Base-by-base conservation (phyloP, 2,113 vertebrate genomes). In the Equus przewalskii region DNA sequence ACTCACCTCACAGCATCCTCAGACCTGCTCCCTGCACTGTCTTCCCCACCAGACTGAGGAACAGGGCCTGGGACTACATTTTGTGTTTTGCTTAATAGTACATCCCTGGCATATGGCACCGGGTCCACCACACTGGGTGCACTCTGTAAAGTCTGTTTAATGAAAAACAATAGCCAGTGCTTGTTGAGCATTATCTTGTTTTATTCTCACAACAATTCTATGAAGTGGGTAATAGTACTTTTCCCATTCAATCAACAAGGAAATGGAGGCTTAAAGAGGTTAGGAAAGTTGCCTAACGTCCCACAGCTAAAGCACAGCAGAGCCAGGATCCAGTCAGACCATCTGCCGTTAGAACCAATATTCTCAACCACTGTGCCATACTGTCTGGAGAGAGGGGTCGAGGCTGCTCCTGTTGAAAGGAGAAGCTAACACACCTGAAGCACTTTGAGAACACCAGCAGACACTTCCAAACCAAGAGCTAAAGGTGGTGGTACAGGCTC, bases 321-420 rank as follows among this genome's bases (percentile, higher is more conserved):
- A 49, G 69, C 51, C 41, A 51, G 64, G 60, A 78, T 36, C 36
- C 6, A 13, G 60, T 12, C 28, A 3, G n/a, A 72, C 22, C 46
- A 18, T 18, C 51, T 16, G 44, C 36, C 28, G 0, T 44, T 30
- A 33, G 26, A 60, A 58, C 33, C 9, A 0, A 4, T 36, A 14
- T 75, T 58, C 79, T 73, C 30, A 8, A 3, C 30, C 44, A 33
- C 51, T 56, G 28, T 5, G 19, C 60, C 7, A 6, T 6, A 18
- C 14, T 46, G 5, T 36, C 70, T 36, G 10, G 54, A 46, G 65
- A 64, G n/a, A 78, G 22, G 41, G 13, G 41, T 49, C 4, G 21
- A 72, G 76, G n/a, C 54, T 49, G 18, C 8, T 14, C 33, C 28
- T 33, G 76, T 30, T 13, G 6, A 1, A 13, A 15, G 33, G 46